phyloP scores from a whole-genome alignment of 35 echinoderm and acorn worm species.

The Chiridota heheva region DNA sequence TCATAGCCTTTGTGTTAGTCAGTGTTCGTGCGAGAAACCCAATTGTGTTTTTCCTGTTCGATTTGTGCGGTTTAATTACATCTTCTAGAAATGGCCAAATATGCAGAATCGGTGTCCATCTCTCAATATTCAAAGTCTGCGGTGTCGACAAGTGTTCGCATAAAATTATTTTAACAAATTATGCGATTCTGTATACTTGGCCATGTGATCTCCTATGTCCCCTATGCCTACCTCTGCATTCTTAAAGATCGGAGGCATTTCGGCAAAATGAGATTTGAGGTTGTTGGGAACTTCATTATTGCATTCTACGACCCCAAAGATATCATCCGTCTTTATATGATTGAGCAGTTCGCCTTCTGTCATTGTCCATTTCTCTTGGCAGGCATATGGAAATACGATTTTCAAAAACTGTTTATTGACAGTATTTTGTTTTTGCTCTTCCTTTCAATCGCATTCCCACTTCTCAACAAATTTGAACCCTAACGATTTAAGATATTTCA shows the following conservation, averaged over 20 bases:
- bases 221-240: slow-evolving; percentile 5
- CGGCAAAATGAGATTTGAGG: slow-evolving; percentile 27
- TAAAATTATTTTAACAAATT: slow-evolving; percentile 55
- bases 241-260: slow-evolving; percentile 30
- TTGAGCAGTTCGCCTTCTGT: neutral
- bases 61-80: neutral
- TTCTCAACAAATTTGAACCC: slow-evolving; percentile 9
- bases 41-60: slow-evolving; percentile 1
- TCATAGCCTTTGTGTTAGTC: slow-evolving; percentile 14
- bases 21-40: neutral
- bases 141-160: slow-evolving; percentile 11
- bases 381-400: slow-evolving; percentile 10
- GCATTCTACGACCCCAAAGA: slow-evolving; percentile 27
- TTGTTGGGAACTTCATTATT: slow-evolving; percentile 22
- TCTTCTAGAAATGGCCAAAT: slow-evolving; percentile 24
- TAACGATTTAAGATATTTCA: neutral
- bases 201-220: slow-evolving; percentile 21
- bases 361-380: slow-evolving; percentile 6
- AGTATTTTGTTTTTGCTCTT: neutral
- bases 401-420: slow-evolving; percentile 8
- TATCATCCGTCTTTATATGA: neutral
- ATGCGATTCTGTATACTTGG: neutral
- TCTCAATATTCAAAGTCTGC: slow-evolving; percentile 42
- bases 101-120: slow-evolving; percentile 35
- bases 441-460: slow-evolving; percentile 31